Evolutionary conservation across 2,888 invertebrate species (phyloP).

Genomic region (Vannuccia rotundouncinata): DNA sequence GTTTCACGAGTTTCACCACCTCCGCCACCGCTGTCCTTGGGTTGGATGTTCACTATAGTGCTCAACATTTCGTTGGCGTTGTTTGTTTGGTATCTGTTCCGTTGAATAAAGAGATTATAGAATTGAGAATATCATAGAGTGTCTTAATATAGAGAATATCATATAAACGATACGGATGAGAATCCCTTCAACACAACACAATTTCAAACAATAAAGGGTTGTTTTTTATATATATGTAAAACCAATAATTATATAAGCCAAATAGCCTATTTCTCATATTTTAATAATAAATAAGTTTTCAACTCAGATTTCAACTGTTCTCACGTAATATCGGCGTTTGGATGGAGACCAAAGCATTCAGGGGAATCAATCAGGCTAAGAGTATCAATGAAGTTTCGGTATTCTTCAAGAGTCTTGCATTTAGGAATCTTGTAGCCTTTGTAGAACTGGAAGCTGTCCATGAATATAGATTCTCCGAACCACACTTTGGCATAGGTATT

Average conservation of each 20-base stretch:
- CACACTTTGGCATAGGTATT: slow-evolving; percentile 83
- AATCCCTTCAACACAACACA: no score
- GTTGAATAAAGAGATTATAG: no score
- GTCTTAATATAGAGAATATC: no score
- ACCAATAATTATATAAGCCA: no score
- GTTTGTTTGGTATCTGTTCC: slow-evolving; percentile 81
- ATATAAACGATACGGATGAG: no score
- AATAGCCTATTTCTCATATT: no score
- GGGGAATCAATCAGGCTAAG: slow-evolving; percentile 70
- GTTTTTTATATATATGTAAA: no score
- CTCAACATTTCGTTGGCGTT: slow-evolving; percentile 80
- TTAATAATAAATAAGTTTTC: no score
- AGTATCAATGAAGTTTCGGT: slow-evolving; percentile 74
- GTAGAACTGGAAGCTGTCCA: slow-evolving; percentile 84
- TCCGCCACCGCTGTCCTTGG: slow-evolving; percentile 79
- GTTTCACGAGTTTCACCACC: slow-evolving; percentile 87
- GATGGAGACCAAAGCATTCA: slow-evolving; percentile 89
- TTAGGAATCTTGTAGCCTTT: slow-evolving; percentile 79
- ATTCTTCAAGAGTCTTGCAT: slow-evolving; percentile 61
- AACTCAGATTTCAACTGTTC: no score
- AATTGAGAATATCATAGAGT: no score
- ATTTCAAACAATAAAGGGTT: no score
- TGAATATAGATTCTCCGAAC: slow-evolving; percentile 82
- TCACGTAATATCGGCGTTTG: slow-evolving; percentile 89
- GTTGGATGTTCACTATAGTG: slow-evolving; percentile 89